Evolutionary conservation across 2,113 vertebrate genomes (phyloP), one percentile per base, ranked within the genome.

Genomic region (Cebus imitator): DNA sequence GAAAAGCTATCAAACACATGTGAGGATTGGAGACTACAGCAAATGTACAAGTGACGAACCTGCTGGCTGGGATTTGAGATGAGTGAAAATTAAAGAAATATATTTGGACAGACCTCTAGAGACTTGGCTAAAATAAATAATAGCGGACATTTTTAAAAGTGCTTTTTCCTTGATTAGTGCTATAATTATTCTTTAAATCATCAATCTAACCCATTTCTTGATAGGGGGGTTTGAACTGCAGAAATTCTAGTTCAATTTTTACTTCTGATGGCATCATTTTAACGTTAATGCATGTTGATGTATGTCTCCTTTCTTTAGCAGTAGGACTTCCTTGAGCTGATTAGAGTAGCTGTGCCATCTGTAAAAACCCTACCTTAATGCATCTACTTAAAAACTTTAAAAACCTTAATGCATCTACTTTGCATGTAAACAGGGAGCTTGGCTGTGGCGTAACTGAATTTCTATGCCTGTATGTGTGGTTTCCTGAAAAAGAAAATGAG

Each of bases 401-500:
- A 13, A 64, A 64, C 91, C 52, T 84, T 23, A 88, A 45, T 79
- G 50, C 40, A 81, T 52, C 85, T 84, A 96, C 25, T 93, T 97
- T 90, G 80, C 88, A 94, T 92, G 92, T 80, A n/a, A 96, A 90
- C 45, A 7, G 0, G 75, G 48, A 90, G 57, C 73, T 95, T 96
- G 72, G 85, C 96, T 97, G 91, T 16, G 58, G 93, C 82, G 92
- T 96, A 87, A 96, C 96, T 97, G 93, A 97, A 95, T 97, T 98
- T 98, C 95, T 97, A 14, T 90, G 37, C 80, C 96, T 92, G 78
- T 70, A 97, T 97, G 89, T 97, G 85, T 97, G 92, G 95, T 98
- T 98, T 98, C 72, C 96, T 97, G 97, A 83, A 98, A 94, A 91
- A 96, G 92, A 96, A 97, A 97, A 96, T 66, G 87, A 97, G 97